A percentile compares a stretch with the other conserved stretches of the same genome.
phyloP scores from a whole-genome alignment of 2,888 invertebrate species.

The Antitype chi region DNA sequence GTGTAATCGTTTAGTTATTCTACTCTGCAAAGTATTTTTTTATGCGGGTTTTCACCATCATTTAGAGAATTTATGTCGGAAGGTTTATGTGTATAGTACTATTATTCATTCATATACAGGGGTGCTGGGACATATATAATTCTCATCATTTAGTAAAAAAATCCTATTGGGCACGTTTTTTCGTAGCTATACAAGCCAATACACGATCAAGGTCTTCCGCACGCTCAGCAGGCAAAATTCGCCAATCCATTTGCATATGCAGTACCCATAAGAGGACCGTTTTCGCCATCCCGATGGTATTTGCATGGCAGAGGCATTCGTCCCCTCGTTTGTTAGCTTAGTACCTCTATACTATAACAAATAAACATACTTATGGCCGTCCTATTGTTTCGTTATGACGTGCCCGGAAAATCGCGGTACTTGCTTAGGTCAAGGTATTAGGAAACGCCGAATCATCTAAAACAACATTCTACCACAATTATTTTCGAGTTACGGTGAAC shows the following conservation, averaged over 20 bases:
- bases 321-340: conserved; percentile 33
- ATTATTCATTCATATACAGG: no score
- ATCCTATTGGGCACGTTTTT: neutral
- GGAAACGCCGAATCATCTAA: conserved; percentile 56
- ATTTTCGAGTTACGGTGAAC: conserved; percentile 59
- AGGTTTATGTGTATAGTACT: no score
- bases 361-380: conserved; percentile 25
- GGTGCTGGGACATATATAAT: no score
- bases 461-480: conserved; percentile 59
- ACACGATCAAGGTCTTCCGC: neutral
- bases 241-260: conserved; percentile 52
- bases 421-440: conserved; percentile 59
- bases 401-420: conserved; percentile 53
- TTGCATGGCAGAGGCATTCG: conserved; percentile 50
- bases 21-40: no score
- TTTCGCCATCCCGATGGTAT: conserved; percentile 13
- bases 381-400: conserved; percentile 55
- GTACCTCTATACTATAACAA: conserved; percentile 22
- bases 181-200: neutral
- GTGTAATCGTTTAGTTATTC: no score
- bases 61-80: no score
- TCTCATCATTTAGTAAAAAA: no score
- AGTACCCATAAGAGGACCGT: conserved; percentile 31
- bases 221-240: conserved; percentile 11
- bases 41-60: no score